Evolutionary conservation across 2,797 vertebrate genomes (phyloP).

Genomic region (Labeo calbasu): DNA sequence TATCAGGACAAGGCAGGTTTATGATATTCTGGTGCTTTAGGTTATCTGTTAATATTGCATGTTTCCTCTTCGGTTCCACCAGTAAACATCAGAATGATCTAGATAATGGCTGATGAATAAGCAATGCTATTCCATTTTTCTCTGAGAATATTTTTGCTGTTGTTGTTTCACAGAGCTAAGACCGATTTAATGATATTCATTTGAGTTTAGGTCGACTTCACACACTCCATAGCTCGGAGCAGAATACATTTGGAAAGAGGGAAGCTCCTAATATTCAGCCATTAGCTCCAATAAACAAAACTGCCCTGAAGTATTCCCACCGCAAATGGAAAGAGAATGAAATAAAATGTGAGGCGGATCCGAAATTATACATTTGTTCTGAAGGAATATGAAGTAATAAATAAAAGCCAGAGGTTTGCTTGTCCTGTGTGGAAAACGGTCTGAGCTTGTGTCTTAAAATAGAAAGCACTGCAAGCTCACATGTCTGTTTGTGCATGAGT

Average conservation of each 20-base stretch:
- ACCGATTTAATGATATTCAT: constrained; percentile 44
- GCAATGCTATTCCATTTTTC: constrained; percentile 38
- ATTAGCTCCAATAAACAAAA: constrained; percentile 46
- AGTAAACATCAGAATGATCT: constrained; percentile 34
- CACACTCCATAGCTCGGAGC: constrained; percentile 27
- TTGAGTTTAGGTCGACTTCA: constrained; percentile 35
- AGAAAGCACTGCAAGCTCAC: constrained; percentile 21
- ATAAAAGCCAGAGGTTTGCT: not conserved
- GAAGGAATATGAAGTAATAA: constrained; percentile 21
- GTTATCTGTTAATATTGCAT: constrained; percentile 29
- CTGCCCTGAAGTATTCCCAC: constrained; percentile 38
- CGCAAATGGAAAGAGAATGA: constrained; percentile 12
- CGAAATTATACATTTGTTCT: constrained; percentile 16
- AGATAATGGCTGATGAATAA: constrained; percentile 49
- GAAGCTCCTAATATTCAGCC: constrained; percentile 35
- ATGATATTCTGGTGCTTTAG: not conserved
- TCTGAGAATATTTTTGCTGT: not conserved
- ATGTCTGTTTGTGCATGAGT: constrained; percentile 24
- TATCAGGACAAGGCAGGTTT: not conserved
- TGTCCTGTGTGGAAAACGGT: not conserved
- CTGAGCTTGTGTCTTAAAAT: constrained; percentile 24
- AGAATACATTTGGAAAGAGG: constrained; percentile 30
- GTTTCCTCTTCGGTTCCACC: constrained; percentile 3
- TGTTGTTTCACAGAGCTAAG: constrained; percentile 20
- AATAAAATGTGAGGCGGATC: not conserved